Percentiles rank a stretch among this genome's conserved stretches.
Evolutionary conservation across 2,797 vertebrate species (phyloP).

Genomic region (Gadopsis bispinosus): DNA sequence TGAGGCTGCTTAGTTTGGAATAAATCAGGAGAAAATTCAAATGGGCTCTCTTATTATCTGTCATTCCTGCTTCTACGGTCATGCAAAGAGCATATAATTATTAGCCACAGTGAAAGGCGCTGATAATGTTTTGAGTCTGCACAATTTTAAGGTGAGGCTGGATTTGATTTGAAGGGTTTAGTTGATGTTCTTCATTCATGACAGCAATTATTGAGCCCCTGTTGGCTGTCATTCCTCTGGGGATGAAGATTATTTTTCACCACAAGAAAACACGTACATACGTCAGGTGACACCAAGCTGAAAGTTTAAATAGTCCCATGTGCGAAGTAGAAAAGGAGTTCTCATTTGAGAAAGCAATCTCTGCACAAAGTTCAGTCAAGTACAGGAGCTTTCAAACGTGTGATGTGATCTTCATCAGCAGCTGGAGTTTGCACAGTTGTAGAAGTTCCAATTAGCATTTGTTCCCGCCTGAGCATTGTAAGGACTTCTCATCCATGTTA

Average conservation of each 20-base stretch:
- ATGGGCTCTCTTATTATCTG: constrained; percentile 42
- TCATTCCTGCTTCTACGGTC: constrained; percentile 38
- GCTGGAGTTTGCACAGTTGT: not conserved
- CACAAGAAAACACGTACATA: not conserved
- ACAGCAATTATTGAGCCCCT: constrained; percentile 23
- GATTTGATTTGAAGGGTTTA: constrained; percentile 33
- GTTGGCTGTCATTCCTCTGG: constrained; percentile 21
- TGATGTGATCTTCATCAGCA: no score
- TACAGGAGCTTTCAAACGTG: constrained; percentile 10
- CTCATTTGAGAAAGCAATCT: not conserved
- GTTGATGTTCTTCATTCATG: constrained; percentile 19
- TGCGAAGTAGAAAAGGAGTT: not conserved
- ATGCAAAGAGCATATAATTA: constrained; percentile 48
- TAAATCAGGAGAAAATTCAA: constrained; percentile 52
- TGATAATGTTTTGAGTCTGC: constrained; percentile 8
- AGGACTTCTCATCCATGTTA: not conserved
- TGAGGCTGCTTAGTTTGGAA: constrained; percentile 38
- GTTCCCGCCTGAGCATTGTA: not conserved
- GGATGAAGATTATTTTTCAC: constrained; percentile 23
- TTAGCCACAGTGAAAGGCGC: constrained; percentile 37
- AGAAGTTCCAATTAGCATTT: not conserved
- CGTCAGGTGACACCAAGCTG: constrained; percentile 4
- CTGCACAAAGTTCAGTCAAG: not conserved
- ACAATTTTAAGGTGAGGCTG: constrained; percentile 26
- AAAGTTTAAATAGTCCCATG: not conserved